Base-by-base conservation (phyloP, 2,113 vertebrate species). In the Cyprinus carpio region DNA sequence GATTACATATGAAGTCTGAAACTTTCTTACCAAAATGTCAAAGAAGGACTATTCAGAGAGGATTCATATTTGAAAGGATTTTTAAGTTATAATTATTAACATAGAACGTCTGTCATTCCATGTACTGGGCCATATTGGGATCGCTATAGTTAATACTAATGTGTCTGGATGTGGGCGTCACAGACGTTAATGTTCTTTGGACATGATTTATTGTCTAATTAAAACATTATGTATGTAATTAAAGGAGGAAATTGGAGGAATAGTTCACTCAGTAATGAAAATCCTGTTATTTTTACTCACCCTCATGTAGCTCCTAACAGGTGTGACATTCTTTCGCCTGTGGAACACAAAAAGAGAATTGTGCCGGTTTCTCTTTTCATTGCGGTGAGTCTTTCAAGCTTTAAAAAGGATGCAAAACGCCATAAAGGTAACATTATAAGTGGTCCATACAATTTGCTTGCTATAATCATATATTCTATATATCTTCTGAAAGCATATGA, bases 1-100 rank as follows among this genome's bases (percentile, higher is more conserved):
- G 76, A 81, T 64, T 64, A 65, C 58, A 65, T 64, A 65, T 29
- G 78, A 29, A 65, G 40, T 64, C 60, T 81, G 78, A 81, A 81
- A 81, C 58, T 65, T 29, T 23, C 7, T 13, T n/a, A 40, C 13
- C 37, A 81, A 46, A 81, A 64, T 46, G 37, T 9, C 34, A 37
- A 20, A 65, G 16, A 16, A 81, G 8, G 12, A 80, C 13, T 11
- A 62, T 64, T 64, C 13, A 40, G 56, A 43, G 37, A 6, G n/a
- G 58, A 64, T 43, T 46, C 8, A 25, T 46, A 46, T 81, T 80
- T n/a, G 25, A 43, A 64, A 9, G 23, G 58, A 43, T 9, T 0
- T 64, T 37, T n/a, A 34, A 58, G 18, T n/a, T 58, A 60, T 40
- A 79, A 79, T 79, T 18, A 79, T 60, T 12, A 60, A n/a, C 56